Base-by-base conservation (phyloP, 2,888 invertebrate species). In the Eretmocerus hayati region DNA sequence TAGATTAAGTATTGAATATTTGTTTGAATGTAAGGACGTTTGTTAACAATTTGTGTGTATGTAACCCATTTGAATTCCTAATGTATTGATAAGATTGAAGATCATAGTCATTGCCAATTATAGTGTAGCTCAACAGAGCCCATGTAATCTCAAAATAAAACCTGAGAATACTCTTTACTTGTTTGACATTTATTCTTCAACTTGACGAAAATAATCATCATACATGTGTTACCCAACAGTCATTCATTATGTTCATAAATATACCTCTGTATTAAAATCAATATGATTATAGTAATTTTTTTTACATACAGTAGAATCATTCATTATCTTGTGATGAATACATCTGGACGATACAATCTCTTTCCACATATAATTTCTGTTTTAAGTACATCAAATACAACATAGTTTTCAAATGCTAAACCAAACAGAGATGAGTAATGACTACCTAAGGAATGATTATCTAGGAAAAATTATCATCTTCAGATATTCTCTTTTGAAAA, bases 111-210 rank as follows among this genome's bases (percentile, higher is more conserved):
- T 59, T 62, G 59, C 62, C n/a, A n/a, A 63, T 60, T 59, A 58
- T 56, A 58, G 51, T 54, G 43, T 32, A 52, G 56, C 53, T 53
- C 48, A 50, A 55, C 51, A 50, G 56, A 53, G 50, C 51, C 55
- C 59, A 60, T 55, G 59, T 63, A 62, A 62, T 55, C 57, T 59
- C 65, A 63, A 63, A 67, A 67, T 66, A 66, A 66, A 66, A 60
- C 59, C 59, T 60, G 59, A 59, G 57, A 61, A 62, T 64, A 64
- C 61, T 65, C 59, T 59, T 53, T 6, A 51, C 41, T 47, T 53
- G 39, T 48, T 53, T 47, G 38, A 44, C 42, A 44, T 40, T 11
- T 26, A 9, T 26, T n/a, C n/a, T n/a, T 26, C 26, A 26, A 9
- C 26, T 6, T 26, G 11, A n/a, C 8, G 11, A 26, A 26, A 26